phyloP scores from a whole-genome alignment of 2,797 vertebrate species.

The Lacerta viridis region DNA sequence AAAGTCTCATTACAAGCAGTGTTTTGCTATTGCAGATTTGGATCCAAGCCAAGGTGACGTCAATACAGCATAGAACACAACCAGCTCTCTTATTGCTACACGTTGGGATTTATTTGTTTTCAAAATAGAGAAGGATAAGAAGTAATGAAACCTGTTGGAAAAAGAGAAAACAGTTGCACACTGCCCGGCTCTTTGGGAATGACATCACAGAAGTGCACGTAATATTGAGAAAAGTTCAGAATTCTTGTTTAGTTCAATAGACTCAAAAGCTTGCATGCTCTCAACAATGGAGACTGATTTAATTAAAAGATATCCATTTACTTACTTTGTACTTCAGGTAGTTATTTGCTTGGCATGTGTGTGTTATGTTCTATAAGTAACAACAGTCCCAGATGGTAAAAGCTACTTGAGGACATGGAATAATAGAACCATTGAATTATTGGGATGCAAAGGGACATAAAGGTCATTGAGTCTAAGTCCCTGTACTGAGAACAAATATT shows the following conservation, averaged over 20 bases:
- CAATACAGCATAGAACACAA: not conserved
- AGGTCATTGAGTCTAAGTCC: not conserved
- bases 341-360: constrained; percentile 14
- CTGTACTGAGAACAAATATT: not conserved
- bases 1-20: not conserved
- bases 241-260: not conserved
- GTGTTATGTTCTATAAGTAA: not conserved
- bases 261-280: not conserved
- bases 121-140: not conserved
- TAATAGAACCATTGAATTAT: not conserved
- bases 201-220: not conserved
- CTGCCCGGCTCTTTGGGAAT: not conserved
- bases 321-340: not conserved
- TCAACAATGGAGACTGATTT: not conserved
- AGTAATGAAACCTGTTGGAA: not conserved
- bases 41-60: not conserved
- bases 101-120: not conserved
- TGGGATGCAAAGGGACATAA: not conserved
- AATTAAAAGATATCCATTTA: not conserved
- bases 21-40: not conserved
- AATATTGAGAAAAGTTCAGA: not conserved
- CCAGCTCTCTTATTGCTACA: not conserved
- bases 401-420: not conserved
- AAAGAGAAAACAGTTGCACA: not conserved
- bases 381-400: not conserved